These are phyloP conservation scores for Porphyrio hochstetteri DNA, from an alignment of 2,113 vertebrate species.

Conservation along the genomic window DNA sequence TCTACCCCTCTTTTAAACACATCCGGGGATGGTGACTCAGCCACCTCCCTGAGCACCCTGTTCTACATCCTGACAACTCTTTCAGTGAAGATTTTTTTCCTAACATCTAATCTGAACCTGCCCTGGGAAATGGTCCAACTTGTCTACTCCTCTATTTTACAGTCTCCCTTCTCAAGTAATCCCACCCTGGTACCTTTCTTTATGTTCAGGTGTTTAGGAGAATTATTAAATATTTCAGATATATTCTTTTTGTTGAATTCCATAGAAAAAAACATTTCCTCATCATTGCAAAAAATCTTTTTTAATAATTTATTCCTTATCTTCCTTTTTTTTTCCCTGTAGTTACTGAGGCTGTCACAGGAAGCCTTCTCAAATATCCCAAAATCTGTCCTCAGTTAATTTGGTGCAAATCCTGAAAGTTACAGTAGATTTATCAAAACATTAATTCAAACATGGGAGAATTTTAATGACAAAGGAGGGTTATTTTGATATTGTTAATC, in stretches of 20 bases:
- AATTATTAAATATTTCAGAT: neutral
- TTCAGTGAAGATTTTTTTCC: too few species aligned
- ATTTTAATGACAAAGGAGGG: neutral
- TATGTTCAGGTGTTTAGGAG: neutral
- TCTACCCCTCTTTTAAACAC: too few species aligned
- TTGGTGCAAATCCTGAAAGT: neutral
- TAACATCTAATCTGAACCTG: too few species aligned
- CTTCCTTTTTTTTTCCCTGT: neutral
- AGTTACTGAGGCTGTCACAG: neutral
- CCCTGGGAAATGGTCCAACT: neutral
- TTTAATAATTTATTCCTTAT: neutral
- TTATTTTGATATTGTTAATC: neutral
- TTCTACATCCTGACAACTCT: too few species aligned
- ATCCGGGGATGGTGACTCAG: too few species aligned
- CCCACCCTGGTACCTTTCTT: neutral
- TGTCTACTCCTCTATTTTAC: neutral
- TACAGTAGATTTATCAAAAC: neutral
- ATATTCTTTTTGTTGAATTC: neutral
- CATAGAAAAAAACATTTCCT: neutral
- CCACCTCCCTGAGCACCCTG: too few species aligned
- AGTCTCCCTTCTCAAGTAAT: neutral
- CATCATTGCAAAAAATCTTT: neutral
- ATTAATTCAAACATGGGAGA: neutral
- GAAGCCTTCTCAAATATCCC: neutral
- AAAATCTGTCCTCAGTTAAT: neutral